These are phyloP conservation scores for Hydractinia symbiolongicarpus DNA, from an alignment of 30 jellyfish, hydroid and myxozoan genomes.

Conservation along the genomic window DNA sequence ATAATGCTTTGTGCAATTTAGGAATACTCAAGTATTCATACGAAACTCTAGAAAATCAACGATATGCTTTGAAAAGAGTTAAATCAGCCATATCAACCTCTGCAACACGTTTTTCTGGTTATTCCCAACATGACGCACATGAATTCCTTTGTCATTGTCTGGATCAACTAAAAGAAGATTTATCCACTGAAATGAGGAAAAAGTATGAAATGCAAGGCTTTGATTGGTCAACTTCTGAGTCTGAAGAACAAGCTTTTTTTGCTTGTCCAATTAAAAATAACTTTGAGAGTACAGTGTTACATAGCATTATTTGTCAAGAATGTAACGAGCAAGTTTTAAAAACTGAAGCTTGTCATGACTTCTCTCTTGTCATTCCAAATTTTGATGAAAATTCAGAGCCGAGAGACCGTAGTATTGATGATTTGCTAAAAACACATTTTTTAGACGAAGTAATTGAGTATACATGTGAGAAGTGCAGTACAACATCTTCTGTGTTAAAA, in stretches of 20 bases:
- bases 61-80: slow-evolving; percentile 29
- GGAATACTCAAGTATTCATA: slow-evolving; percentile 29
- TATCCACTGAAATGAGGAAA: slow-evolving; percentile 19
- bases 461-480: slow-evolving; percentile 62
- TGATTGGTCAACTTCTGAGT: background rate
- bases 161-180: slow-evolving; percentile 73
- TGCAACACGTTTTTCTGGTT: slow-evolving; percentile 68
- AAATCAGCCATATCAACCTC: slow-evolving; percentile 65
- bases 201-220: background rate
- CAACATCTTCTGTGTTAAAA: slow-evolving; percentile 37
- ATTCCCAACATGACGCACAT: slow-evolving; percentile 90
- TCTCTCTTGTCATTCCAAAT: slow-evolving; percentile 78
- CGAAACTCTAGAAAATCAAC: slow-evolving; percentile 45
- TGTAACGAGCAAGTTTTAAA: slow-evolving; percentile 47
- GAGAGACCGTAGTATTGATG: slow-evolving; percentile 45
- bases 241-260: background rate
- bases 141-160: slow-evolving; percentile 91
- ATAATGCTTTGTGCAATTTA: slow-evolving; percentile 21
- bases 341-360: slow-evolving; percentile 57
- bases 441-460: slow-evolving; percentile 58
- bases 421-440: slow-evolving; percentile 54
- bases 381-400: slow-evolving; percentile 67
- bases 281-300: slow-evolving; percentile 62
- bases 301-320: slow-evolving; percentile 44
- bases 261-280: slow-evolving; percentile 71